Evolutionary conservation across 2,888 invertebrate species (phyloP).

Genomic region (Micoletzkya japonica): DNA sequence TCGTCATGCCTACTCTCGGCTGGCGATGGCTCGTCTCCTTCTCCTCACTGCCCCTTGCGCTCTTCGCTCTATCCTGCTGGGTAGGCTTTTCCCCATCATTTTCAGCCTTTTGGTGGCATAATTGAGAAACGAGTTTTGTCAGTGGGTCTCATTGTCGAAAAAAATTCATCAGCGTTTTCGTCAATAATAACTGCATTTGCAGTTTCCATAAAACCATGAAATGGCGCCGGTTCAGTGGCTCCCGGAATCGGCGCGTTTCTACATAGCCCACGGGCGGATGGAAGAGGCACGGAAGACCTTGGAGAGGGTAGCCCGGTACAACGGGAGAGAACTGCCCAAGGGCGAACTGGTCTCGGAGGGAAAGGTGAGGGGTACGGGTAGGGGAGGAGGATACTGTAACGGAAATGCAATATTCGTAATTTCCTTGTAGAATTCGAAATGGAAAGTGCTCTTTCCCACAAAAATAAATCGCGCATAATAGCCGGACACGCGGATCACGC

Average conservation of each 20-base stretch:
- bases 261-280: constrained; percentile 78
- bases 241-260: constrained; percentile 86
- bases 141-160: too few species aligned
- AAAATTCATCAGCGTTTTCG: too few species aligned
- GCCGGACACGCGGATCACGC: constrained; percentile 1
- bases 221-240: constrained; percentile 75
- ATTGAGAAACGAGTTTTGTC: constrained; percentile 22
- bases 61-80: constrained; percentile 70
- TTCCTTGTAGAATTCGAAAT: background rate
- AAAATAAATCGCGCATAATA: background rate
- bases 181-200: background rate
- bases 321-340: constrained; percentile 83
- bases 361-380: too few species aligned
- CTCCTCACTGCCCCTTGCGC: constrained; percentile 81
- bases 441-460: background rate
- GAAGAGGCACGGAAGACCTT: constrained; percentile 77
- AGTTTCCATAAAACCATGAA: background rate
- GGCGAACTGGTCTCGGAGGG: constrained; percentile 74
- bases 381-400: too few species aligned
- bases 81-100: background rate
- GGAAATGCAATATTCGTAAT: background rate
- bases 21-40: constrained; percentile 88
- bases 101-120: too few species aligned
- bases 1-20: constrained; percentile 63
- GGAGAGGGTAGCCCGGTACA: constrained; percentile 83